Conservation (phyloP, 2,888 invertebrate species). For the Apodemia duryi region DNA sequence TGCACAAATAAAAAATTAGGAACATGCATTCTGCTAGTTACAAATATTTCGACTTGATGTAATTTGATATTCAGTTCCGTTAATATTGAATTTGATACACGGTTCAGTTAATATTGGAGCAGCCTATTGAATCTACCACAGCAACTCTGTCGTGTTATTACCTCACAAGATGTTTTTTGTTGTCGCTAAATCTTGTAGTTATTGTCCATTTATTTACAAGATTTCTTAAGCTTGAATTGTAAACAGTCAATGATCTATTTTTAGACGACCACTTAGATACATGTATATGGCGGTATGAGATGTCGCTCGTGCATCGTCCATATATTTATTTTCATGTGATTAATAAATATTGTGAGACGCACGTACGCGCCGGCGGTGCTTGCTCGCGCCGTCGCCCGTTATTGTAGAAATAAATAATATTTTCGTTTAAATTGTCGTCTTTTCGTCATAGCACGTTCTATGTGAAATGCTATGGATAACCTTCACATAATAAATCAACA, state of each 20-base stretch:
- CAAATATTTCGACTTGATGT: not conserved
- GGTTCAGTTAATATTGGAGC: slow-evolving; percentile 57
- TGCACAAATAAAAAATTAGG: slow-evolving; percentile 12
- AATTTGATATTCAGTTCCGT: slow-evolving; percentile 42
- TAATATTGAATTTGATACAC: slow-evolving; percentile 40
- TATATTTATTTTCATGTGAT: slow-evolving; percentile 71
- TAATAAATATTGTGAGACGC: slow-evolving; percentile 73
- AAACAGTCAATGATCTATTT: slow-evolving; percentile 57
- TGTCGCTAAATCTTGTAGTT: slow-evolving; percentile 69
- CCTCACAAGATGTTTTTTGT: slow-evolving; percentile 69
- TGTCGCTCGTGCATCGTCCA: slow-evolving; percentile 53
- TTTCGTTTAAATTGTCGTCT: slow-evolving; percentile 70
- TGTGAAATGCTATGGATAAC: no score
- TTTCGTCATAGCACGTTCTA: slow-evolving; percentile 32
- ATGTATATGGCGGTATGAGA: slow-evolving; percentile 54
- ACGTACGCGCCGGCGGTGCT: slow-evolving; percentile 54
- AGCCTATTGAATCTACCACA: slow-evolving; percentile 47
- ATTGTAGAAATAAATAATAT: slow-evolving; percentile 73
- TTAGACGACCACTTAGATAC: slow-evolving; percentile 65
- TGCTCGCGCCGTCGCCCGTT: slow-evolving; percentile 48
- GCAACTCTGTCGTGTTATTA: slow-evolving; percentile 58
- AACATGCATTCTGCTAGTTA: slow-evolving; percentile 1
- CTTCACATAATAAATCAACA: no score
- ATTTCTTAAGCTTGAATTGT: slow-evolving; percentile 57
- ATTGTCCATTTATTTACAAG: slow-evolving; percentile 59